Evolutionary conservation across 2,113 vertebrate genomes (phyloP), one percentile per base, ranked within the genome.

Genomic region (Spea multiplicata): DNA sequence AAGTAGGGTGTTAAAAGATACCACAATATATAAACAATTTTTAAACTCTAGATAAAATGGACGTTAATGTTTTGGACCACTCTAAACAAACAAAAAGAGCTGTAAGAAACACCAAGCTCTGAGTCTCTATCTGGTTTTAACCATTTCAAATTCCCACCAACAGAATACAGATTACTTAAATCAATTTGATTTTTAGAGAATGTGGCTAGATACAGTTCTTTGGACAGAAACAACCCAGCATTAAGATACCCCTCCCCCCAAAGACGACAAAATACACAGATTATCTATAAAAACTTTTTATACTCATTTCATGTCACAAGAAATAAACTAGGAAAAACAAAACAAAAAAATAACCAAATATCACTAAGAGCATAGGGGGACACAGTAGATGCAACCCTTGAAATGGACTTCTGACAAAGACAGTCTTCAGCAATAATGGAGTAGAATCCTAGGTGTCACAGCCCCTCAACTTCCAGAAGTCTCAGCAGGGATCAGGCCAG

Each of bases 301-400:
- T 59, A 59, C 10, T 59, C 55, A 59, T 59, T 59, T 59, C 55
- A 59, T 59, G 55, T 13, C 55, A 59, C 55, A 59, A 59, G 55
- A 12, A 59, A 59, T 59, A 9, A 59, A 59, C 55, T 59, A 59
- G 55, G 8, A 59, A 59, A 13, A 59, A 59, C 12, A 59, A 59
- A 59, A 9, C 6, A 59, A 59, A 59, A 57, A 59, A 12, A 13
- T 59, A 59, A 59, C 10, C 3, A 8, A 59, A 59, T 4, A 59
- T 9, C 55, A 59, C 55, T 59, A 59, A 13, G 55, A 13, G 55
- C 55, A 59, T 12, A 13, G 55, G 55, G 14, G 55, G 55, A 5
- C 55, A 59, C 55, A 59, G 55, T 59, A 59, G 55, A 7, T 59
- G 55, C 3, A 59, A 9, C 55, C 12, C 55, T 59, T 59, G 10